Conservation (phyloP, 2,888 invertebrate species). For the Himalopsyche tibetana region DNA sequence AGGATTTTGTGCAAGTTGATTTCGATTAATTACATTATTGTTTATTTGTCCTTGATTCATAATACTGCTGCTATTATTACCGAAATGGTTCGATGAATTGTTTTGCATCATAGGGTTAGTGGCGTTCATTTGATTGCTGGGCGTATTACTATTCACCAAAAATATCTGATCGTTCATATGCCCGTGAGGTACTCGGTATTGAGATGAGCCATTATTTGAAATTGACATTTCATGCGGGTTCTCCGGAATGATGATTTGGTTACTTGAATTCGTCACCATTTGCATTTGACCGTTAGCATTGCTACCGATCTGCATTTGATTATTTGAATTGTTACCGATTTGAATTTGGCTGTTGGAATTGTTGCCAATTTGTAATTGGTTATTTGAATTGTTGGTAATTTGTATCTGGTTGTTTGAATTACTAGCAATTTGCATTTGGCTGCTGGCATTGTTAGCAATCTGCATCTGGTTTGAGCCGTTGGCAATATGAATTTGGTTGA, state of each 20-base stretch:
- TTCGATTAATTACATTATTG: slow-evolving; percentile 51
- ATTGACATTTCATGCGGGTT: slow-evolving; percentile 57
- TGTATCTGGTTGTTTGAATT: slow-evolving; percentile 34
- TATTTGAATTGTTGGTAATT: slow-evolving; percentile 44
- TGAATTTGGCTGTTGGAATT: slow-evolving; percentile 55
- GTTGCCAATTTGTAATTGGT: slow-evolving; percentile 47
- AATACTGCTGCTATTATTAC: background rate
- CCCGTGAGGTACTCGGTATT: slow-evolving; percentile 71
- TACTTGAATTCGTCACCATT: slow-evolving; percentile 1
- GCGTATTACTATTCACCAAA: slow-evolving; percentile 53
- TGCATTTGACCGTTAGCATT: slow-evolving; percentile 54
- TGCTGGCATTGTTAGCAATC: slow-evolving; percentile 19
- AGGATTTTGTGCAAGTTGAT: slow-evolving; percentile 49
- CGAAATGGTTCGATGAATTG: slow-evolving; percentile 24
- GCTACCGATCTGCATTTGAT: slow-evolving; percentile 47
- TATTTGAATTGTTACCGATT: slow-evolving; percentile 33
- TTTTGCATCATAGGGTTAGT: slow-evolving; percentile 28
- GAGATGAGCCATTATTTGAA: slow-evolving; percentile 69
- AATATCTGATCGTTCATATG: slow-evolving; percentile 71
- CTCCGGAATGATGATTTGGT: slow-evolving; percentile 51
- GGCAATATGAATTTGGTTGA: slow-evolving; percentile 74
- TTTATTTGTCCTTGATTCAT: slow-evolving; percentile 62
- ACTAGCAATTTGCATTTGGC: slow-evolving; percentile 45
- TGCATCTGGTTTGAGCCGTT: slow-evolving; percentile 39
- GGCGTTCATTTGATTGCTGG: slow-evolving; percentile 48